A percentile compares a stretch with the other conserved stretches of the same genome.
These are phyloP conservation scores for Microdon myrmicae DNA, from an alignment of 2,888 invertebrate genomes.

Conservation along the genomic window DNA sequence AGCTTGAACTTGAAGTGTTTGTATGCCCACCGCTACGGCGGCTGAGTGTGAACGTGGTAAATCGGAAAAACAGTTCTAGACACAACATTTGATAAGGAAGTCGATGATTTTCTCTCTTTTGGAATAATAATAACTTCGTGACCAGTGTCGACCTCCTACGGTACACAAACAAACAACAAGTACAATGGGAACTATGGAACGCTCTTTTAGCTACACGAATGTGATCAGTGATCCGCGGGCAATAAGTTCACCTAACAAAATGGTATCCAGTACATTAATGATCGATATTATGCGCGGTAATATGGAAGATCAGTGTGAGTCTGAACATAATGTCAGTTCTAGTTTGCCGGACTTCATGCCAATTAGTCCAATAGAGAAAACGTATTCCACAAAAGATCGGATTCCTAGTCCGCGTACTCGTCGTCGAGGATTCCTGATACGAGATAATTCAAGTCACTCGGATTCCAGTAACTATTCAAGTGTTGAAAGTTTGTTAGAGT, in stretches of 20 bases:
- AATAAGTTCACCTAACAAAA: slow-evolving; percentile 25
- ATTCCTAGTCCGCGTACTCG: slow-evolving; percentile 46
- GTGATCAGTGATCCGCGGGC: slow-evolving; percentile 44
- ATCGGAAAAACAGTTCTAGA: too few species aligned
- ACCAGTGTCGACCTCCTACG: too few species aligned
- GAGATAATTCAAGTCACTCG: slow-evolving; percentile 65
- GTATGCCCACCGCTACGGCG: too few species aligned
- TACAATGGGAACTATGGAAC: slow-evolving; percentile 37
- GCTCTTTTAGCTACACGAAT: slow-evolving; percentile 41
- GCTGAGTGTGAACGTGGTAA: too few species aligned
- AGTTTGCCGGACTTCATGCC: slow-evolving; percentile 50
- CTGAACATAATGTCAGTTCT: slow-evolving; percentile 36
- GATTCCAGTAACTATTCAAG: slow-evolving; percentile 77
- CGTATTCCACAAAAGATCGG: background rate
- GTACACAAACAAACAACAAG: too few species aligned
- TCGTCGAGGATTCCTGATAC: slow-evolving; percentile 55
- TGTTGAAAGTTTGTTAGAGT: slow-evolving; percentile 84
- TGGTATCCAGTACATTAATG: slow-evolving; percentile 24
- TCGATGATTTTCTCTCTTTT: too few species aligned
- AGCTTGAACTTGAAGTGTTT: too few species aligned
- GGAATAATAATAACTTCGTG: too few species aligned
- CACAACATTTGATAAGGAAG: too few species aligned
- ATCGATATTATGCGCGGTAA: slow-evolving; percentile 33
- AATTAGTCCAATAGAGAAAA: slow-evolving; percentile 44
- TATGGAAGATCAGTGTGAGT: slow-evolving; percentile 39